Percentiles rank a stretch among this genome's conserved stretches.
phyloP scores from a whole-genome alignment of 2,113 vertebrate genomes.

The Silurus meridionalis region DNA sequence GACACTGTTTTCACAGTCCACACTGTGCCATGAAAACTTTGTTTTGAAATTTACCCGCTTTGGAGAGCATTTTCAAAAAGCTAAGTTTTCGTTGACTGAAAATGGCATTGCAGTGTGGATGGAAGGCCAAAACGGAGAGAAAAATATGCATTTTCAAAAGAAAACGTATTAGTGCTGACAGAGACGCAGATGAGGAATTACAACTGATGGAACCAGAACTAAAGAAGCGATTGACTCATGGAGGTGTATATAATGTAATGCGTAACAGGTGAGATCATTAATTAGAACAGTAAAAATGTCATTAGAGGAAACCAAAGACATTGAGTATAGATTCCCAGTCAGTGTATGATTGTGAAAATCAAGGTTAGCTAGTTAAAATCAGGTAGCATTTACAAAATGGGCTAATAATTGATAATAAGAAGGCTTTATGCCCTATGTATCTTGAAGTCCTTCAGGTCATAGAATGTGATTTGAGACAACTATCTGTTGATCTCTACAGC shows the following conservation, averaged over 20 bases:
- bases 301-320: not conserved
- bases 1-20: too few species aligned
- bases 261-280: not conserved
- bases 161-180: not conserved
- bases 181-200: not conserved
- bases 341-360: not conserved
- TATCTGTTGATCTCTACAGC: constrained; percentile 10
- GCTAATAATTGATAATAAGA: not conserved
- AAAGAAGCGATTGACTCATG: not conserved
- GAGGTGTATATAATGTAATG: not conserved
- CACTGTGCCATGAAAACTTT: too few species aligned
- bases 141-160: too few species aligned
- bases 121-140: too few species aligned
- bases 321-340: not conserved
- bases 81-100: too few species aligned
- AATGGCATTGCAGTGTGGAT: too few species aligned
- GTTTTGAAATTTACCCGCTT: too few species aligned
- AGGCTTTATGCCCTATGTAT: not conserved
- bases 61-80: too few species aligned
- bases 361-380: not conserved
- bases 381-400: not conserved
- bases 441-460: not conserved
- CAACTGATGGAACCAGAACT: not conserved
- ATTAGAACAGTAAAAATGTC: too few species aligned
- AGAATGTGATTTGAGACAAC: not conserved